Evolutionary conservation across 2,113 vertebrate genomes (phyloP).

Genomic region (Dipodomys stephensi): DNA sequence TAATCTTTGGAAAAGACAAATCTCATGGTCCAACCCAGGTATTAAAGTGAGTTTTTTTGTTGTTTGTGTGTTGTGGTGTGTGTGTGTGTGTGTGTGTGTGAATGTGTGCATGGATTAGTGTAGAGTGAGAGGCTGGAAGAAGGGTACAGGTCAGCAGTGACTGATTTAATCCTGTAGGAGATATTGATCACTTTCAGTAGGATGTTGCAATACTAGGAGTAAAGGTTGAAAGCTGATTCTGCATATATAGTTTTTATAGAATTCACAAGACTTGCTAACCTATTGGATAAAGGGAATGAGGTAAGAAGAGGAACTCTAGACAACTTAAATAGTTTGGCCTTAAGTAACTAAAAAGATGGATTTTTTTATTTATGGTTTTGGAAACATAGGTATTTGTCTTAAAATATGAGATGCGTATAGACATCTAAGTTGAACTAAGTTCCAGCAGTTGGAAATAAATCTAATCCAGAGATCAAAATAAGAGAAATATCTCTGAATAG

Average conservation of each 20-base stretch:
- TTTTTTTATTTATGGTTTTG: not conserved
- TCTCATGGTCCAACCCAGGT: not conserved
- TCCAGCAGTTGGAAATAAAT: not conserved
- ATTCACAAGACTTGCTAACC: not conserved
- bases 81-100: too few species aligned
- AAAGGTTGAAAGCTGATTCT: not conserved
- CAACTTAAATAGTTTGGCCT: not conserved
- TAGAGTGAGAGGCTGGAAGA: not conserved
- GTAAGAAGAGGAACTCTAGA: not conserved
- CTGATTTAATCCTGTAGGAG: too few species aligned
- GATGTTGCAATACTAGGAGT: too few species aligned
- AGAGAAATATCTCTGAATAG: not conserved
- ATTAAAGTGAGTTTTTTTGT: not conserved
- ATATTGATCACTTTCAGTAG: not conserved
- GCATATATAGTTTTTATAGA: not conserved
- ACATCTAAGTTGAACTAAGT: not conserved
- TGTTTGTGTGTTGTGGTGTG: too few species aligned
- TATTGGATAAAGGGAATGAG: not conserved
- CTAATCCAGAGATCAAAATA: constrained; percentile 12
- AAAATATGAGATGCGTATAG: not conserved
- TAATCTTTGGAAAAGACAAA: not conserved
- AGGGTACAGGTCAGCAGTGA: not conserved
- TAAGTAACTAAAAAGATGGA: not conserved
- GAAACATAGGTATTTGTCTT: not conserved
- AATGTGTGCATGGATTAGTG: not conserved